Conservation (phyloP, 2,113 vertebrate species). For the Octodon degus region DNA sequence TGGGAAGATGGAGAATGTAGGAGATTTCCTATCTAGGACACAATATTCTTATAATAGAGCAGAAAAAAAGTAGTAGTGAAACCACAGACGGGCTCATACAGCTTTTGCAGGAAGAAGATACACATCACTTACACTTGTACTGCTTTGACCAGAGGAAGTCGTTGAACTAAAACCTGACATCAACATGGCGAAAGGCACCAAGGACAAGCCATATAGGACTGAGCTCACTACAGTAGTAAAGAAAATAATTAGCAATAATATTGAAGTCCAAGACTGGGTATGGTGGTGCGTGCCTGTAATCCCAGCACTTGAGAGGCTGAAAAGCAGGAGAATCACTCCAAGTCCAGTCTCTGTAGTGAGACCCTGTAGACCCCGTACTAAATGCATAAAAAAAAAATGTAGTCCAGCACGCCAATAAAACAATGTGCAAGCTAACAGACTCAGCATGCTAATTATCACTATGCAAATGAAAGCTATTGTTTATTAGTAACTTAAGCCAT, state of each 20-base stretch:
- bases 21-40: neutral
- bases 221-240: neutral
- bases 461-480: neutral
- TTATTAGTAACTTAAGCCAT: slow-evolving; percentile 1
- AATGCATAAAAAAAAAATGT: neutral
- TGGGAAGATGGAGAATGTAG: neutral
- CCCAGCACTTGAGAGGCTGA: no score
- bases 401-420: neutral
- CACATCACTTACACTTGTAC: neutral
- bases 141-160: neutral
- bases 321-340: no score
- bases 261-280: neutral
- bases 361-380: no score
- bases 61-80: neutral
- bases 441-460: neutral
- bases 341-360: no score
- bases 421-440: neutral
- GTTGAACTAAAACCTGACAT: neutral
- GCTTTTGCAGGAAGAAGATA: neutral
- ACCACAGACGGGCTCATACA: neutral
- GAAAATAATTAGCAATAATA: neutral
- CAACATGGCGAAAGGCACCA: neutral
- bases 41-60: neutral
- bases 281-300: no score
- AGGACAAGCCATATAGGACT: neutral